Base-by-base conservation (phyloP, 1,140 invertebrate species). In the Saccostrea cuccullata region DNA sequence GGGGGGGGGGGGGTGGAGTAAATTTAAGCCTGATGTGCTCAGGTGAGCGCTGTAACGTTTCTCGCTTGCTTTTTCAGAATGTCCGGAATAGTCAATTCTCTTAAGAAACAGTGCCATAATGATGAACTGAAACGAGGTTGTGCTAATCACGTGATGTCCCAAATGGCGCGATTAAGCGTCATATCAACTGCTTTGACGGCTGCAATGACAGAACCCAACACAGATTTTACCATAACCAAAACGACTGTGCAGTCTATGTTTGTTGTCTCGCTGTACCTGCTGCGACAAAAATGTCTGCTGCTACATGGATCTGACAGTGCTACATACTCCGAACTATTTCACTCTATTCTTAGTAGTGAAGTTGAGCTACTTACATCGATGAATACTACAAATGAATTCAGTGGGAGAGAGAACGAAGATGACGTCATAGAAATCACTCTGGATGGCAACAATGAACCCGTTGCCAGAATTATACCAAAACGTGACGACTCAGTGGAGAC, bases 341-440 rank as follows among this genome's bases (percentile, higher is more conserved):
- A 77, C 70, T 77, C 70, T 13, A 77, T 77, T 30, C 26, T 77
- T 23, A 77, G 26, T 77, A 77, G 70, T 30, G 70, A 77, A 30
- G 26, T 30, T 2, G 70, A 77, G 30, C 23, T 84, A 36, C 40
- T 84, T 12, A 20, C 23, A n/a, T 1, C 40, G 47, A n/a, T 40
- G 23, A 17, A 84, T 13, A 23, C n/a, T 30, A 17, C 13, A 11
- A 82, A 82, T 30, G 77, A 11, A 20, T 36, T 36, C n/a, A 84
- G 20, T 55, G 13, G 12, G 20, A 36, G 47, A 20, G 55, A 84
- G n/a, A 84, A 55, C 64, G 58, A 60, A 40, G 84, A 85, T 64
- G 82, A 84, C 47, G 84, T 85, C 47, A 85, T 85, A 60, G 84
- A 85, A 30, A 85, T 85, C 20, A 85, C 55, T 6, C 15, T 85